Conservation (phyloP, 1,140 invertebrate genomes). For the Hyles euphorbiae region DNA sequence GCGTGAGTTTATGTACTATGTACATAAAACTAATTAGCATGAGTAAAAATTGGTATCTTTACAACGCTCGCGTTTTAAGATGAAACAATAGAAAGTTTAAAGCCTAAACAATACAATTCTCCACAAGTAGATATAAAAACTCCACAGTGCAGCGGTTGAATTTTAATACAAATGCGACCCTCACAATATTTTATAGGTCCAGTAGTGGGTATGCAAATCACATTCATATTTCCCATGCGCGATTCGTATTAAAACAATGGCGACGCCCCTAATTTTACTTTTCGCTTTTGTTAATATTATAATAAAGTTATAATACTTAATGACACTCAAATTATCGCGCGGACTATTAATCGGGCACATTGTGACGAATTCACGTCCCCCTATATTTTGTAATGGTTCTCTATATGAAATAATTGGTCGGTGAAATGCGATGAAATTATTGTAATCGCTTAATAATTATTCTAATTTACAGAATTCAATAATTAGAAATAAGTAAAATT, state of each 20-base stretch:
- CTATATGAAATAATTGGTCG: no score
- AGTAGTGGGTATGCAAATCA: constrained; percentile 44
- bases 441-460: no score
- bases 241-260: constrained; percentile 62
- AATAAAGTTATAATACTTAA: constrained; percentile 64
- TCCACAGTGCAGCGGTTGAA: not conserved
- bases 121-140: no score
- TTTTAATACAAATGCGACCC: constrained; percentile 10
- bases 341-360: constrained; percentile 46
- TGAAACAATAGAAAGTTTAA: no score
- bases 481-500: no score
- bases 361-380: constrained; percentile 42
- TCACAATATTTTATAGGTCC: constrained; percentile 25
- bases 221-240: constrained; percentile 10
- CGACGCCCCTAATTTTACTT: constrained; percentile 35
- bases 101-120: no score
- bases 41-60: no score
- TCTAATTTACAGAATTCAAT: no score
- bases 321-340: constrained; percentile 50
- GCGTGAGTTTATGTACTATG: no score
- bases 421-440: no score
- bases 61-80: no score
- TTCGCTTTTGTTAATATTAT: constrained; percentile 58
- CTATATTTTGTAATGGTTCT: constrained; percentile 3
- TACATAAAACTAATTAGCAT: no score